These are phyloP conservation scores for Platypus cylindrus DNA, from an alignment of 2,888 invertebrate genomes.

Conservation along the genomic window DNA sequence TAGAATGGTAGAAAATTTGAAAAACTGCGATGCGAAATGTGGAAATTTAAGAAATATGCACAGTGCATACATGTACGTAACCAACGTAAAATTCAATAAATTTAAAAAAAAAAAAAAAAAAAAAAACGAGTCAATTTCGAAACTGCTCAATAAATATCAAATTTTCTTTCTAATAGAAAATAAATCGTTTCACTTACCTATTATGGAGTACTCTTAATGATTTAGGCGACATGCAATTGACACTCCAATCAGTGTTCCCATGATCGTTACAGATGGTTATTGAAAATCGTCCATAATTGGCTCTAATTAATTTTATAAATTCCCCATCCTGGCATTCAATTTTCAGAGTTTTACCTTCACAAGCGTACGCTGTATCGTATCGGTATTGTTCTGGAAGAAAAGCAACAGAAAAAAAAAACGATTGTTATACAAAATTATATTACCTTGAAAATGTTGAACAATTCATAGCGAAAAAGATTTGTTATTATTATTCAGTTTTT, in stretches of 20 bases:
- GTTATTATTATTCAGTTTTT: too few relatives aligned
- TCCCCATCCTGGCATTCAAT: slow-evolving; percentile 83
- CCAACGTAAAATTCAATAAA: too few relatives aligned
- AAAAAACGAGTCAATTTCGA: too few relatives aligned
- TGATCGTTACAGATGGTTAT: slow-evolving; percentile 94
- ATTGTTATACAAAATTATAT: slow-evolving; percentile 11
- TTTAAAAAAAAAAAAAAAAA: too few relatives aligned
- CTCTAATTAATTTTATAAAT: slow-evolving; percentile 79
- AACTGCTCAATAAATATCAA: too few relatives aligned
- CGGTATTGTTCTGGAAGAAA: slow-evolving; percentile 42
- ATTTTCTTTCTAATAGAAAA: neutral
- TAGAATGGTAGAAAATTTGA: too few relatives aligned
- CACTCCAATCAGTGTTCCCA: slow-evolving; percentile 92
- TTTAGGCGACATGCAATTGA: slow-evolving; percentile 87
- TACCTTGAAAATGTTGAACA: slow-evolving; percentile 14
- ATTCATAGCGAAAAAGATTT: too few relatives aligned
- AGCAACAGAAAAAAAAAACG: slow-evolving; percentile 3
- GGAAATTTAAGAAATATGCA: too few relatives aligned
- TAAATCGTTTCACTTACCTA: slow-evolving; percentile 45
- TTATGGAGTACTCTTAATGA: slow-evolving; percentile 78
- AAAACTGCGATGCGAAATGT: too few relatives aligned
- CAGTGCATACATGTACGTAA: too few relatives aligned
- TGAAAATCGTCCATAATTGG: slow-evolving; percentile 90
- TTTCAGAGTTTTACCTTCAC: slow-evolving; percentile 81
- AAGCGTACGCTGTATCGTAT: slow-evolving; percentile 87